Conservation (phyloP, 2,113 vertebrate species). For the Hypanus sabinus region DNA sequence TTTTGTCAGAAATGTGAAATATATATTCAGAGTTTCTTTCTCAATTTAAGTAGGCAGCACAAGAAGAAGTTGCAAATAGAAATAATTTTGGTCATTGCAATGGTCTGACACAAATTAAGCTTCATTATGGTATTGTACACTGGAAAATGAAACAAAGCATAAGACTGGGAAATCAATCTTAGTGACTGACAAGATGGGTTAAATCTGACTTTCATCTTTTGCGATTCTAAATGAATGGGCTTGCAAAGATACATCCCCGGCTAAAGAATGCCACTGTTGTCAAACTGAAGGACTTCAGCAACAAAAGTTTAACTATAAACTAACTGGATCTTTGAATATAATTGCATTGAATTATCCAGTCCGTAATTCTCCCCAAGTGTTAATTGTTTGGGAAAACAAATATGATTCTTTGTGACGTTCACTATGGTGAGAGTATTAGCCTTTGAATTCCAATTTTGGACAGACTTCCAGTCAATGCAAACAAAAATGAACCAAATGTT, state of each 20-base stretch:
- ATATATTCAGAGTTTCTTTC: not conserved
- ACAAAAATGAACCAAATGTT: not conserved
- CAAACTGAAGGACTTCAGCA: not conserved
- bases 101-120: constrained; percentile 4
- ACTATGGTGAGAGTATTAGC: not conserved
- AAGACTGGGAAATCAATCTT: not conserved
- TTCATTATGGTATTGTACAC: not conserved
- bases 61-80: not conserved
- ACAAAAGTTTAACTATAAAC: not conserved
- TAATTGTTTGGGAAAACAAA: not conserved
- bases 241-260: not conserved
- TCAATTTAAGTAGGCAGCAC: not conserved
- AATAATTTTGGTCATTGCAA: not conserved
- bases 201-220: not conserved
- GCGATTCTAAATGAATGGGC: not conserved
- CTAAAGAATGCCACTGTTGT: not conserved
- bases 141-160: not conserved
- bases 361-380: not conserved
- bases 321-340: not conserved
- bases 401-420: not conserved
- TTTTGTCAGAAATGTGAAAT: not conserved
- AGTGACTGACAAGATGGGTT: not conserved
- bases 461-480: not conserved
- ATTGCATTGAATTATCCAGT: not conserved
- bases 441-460: not conserved